Evolutionary conservation across 2,113 vertebrate genomes (phyloP), one percentile per base, ranked within the genome.

Genomic region (Rhynchomys soricoides): DNA sequence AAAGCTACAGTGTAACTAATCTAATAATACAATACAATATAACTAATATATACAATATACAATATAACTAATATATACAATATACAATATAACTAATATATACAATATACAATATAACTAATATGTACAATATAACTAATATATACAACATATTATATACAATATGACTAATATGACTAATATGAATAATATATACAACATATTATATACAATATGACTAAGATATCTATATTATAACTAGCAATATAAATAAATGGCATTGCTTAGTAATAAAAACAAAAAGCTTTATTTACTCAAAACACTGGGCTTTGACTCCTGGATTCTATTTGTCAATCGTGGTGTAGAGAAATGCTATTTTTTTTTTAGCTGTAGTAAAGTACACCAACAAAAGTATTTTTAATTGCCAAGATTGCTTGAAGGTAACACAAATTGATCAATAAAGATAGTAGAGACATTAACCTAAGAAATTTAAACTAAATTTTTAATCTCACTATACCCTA

Each of bases 241-340:
- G 9, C 15, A 66, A 68, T 8, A 4, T 13, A 81, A 29, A 91
- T 24, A 62, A 68, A 75, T 40, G 40, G 71, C 37, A 7, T 26
- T 73, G 7, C 48, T 81, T 94, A 52, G 21, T 22, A 82, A 71
- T 45, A 93, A n/a, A n/a, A n/a, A n/a, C n/a, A n/a, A n/a, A n/a
- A 95, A 96, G 31, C n/a, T 96, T 93, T 82, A 82, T 86, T 91
- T 70, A 70, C 45, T 21, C 17, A 78, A 83, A 95, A 24, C 7
- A 13, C 37, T 83, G 40, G 37, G 52, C 40, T 52, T 82, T 55
- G 68, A 40, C 12, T 64, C 31, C 12, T 0, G 7, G 48, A 40
- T 17, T 52, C 52, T 70, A 66, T 57, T 70, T 90, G 26, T 7
- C 37, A 57, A 8, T 21, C 11, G 1, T 70, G 48, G 90, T 16